phyloP scores from a whole-genome alignment of 1,140 invertebrate species.

The Diorhabda elongata region DNA sequence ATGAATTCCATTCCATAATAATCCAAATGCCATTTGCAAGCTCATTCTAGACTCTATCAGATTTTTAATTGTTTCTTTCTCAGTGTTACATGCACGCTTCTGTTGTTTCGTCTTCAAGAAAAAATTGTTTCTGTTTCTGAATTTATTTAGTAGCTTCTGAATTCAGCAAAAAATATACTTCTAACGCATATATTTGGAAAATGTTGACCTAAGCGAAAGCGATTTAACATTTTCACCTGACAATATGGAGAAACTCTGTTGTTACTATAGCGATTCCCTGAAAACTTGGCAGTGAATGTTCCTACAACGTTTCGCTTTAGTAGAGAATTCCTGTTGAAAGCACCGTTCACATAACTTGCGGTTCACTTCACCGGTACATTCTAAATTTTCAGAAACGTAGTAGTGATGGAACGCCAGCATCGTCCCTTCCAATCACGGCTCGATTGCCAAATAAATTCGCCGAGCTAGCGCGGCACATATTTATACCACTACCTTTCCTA shows the following conservation, averaged over 20 bases:
- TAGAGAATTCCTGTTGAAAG: conserved; percentile 3
- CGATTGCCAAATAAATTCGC: too few relatives aligned
- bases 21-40: too few relatives aligned
- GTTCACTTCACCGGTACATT: conserved; percentile 10
- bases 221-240: not conserved
- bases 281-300: conserved; percentile 1
- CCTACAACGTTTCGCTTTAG: conserved; percentile 4
- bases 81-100: too few relatives aligned
- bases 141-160: too few relatives aligned
- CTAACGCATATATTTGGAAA: too few relatives aligned
- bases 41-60: too few relatives aligned
- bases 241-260: not conserved
- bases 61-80: too few relatives aligned
- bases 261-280: not conserved
- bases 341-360: conserved; percentile 13
- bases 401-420: conserved; percentile 1
- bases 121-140: too few relatives aligned
- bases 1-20: too few relatives aligned
- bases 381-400: conserved; percentile 8
- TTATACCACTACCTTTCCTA: not conserved
- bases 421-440: conserved; percentile 13
- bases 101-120: too few relatives aligned
- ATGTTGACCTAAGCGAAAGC: too few relatives aligned
- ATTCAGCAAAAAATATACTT: too few relatives aligned
- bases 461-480: conserved; percentile 19